phyloP scores from a whole-genome alignment of 2,797 vertebrate genomes.

The Gorsachius magnificus region DNA sequence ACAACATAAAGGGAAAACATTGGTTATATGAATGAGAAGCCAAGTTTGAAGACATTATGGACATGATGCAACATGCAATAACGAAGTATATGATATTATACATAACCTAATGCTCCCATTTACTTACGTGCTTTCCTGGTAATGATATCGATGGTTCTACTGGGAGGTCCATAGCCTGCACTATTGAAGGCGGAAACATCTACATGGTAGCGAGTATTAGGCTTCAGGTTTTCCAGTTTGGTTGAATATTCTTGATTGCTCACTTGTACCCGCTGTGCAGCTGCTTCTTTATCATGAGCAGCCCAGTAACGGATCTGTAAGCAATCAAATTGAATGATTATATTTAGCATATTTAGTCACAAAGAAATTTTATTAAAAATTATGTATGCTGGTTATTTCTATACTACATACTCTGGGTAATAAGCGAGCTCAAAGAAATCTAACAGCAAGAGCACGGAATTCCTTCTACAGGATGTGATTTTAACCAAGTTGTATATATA shows the following conservation, averaged over 20 bases:
- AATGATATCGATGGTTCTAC: slow-evolving; percentile 75
- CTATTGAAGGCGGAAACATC: slow-evolving; percentile 91
- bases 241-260: slow-evolving; percentile 85
- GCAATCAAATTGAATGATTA: not conserved
- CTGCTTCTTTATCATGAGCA: slow-evolving; percentile 84
- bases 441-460: not conserved
- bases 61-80: not conserved
- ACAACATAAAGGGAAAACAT: not conserved
- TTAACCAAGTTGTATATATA: not conserved
- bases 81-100: not conserved
- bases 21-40: not conserved
- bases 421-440: not conserved
- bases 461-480: not conserved
- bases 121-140: slow-evolving; percentile 94
- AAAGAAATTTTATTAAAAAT: not conserved
- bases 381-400: not conserved
- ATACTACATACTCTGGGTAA: not conserved
- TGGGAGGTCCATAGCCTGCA: slow-evolving; percentile 90
- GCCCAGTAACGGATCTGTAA: slow-evolving; percentile 92
- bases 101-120: not conserved
- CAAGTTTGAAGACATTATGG: not conserved
- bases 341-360: not conserved
- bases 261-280: slow-evolving; percentile 80
- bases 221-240: slow-evolving; percentile 86
- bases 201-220: slow-evolving; percentile 86